Evolutionary conservation across 1,140 invertebrate species (phyloP).

Genomic region (Eumeta japonica): DNA sequence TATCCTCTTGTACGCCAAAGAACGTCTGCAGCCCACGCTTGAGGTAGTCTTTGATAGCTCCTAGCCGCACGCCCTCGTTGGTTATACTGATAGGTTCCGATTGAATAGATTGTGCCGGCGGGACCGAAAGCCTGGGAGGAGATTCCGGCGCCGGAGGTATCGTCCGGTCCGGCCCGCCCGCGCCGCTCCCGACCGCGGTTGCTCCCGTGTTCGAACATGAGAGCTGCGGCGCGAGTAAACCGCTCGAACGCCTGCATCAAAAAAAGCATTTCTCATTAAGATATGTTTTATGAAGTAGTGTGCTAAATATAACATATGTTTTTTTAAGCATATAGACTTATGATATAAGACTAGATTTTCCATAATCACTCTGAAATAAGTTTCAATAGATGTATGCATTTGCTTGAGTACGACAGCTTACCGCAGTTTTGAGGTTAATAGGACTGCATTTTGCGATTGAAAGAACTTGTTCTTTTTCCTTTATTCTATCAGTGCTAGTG

Average conservation of each 20-base stretch:
- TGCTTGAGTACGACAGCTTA: no score
- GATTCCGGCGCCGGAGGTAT: slow-evolving; percentile 44
- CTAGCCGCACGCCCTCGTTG: slow-evolving; percentile 39
- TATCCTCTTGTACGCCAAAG: slow-evolving; percentile 75
- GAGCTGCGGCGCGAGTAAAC: slow-evolving; percentile 39
- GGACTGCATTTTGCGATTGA: no score
- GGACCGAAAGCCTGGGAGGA: slow-evolving; percentile 37
- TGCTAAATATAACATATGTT: no score
- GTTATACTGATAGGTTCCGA: slow-evolving; percentile 33
- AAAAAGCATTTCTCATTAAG: slow-evolving; percentile 5
- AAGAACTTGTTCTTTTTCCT: no score
- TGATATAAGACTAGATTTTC: no score
- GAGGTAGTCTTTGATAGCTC: slow-evolving; percentile 62
- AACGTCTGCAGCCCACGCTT: slow-evolving; percentile 75
- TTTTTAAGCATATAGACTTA: no score
- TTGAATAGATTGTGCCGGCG: slow-evolving; percentile 21
- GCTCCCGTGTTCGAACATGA: slow-evolving; percentile 44
- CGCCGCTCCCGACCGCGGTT: slow-evolving; percentile 24
- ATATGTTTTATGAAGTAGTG: no score
- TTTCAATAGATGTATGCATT: no score
- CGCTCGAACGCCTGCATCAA: slow-evolving; percentile 47
- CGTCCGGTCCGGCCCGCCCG: no score
- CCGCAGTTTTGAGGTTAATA: no score
- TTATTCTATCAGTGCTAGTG: no score
- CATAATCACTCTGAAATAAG: slow-evolving; percentile 3